Conservation (phyloP, 2,888 invertebrate species). For the Athetis lepigone region DNA sequence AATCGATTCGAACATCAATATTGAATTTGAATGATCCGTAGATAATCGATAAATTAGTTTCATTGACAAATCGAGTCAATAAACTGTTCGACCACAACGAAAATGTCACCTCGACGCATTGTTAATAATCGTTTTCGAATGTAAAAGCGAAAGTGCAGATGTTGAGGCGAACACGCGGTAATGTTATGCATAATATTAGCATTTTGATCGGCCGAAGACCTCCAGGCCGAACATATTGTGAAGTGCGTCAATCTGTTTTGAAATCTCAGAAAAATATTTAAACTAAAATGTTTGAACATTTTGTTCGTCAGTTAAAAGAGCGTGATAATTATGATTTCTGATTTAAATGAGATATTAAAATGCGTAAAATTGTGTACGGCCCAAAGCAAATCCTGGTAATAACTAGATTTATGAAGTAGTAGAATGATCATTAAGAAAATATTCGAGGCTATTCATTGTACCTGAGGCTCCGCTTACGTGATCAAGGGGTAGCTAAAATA, state of each 20-base stretch:
- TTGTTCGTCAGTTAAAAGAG: neutral
- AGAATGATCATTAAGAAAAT: neutral
- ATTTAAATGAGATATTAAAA: neutral
- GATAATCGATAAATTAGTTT: slow-evolving; percentile 34
- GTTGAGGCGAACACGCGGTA: slow-evolving; percentile 12
- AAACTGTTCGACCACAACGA: slow-evolving; percentile 13
- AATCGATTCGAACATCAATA: slow-evolving; percentile 40
- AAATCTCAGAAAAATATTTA: slow-evolving; percentile 17
- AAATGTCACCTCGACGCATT: slow-evolving; percentile 21
- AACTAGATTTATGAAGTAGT: neutral
- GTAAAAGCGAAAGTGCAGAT: slow-evolving; percentile 53
- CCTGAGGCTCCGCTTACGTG: too few relatives aligned
- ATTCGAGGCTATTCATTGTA: too few relatives aligned
- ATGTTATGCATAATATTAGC: slow-evolving; percentile 56
- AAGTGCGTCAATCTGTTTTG: slow-evolving; percentile 34
- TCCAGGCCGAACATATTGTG: slow-evolving; percentile 31
- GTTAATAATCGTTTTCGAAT: slow-evolving; percentile 43
- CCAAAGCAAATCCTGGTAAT: neutral
- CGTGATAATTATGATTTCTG: neutral
- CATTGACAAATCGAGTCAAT: slow-evolving; percentile 41
- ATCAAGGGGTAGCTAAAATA: too few relatives aligned
- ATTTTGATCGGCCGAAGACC: slow-evolving; percentile 44
- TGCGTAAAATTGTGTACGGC: neutral
- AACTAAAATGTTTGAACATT: neutral
- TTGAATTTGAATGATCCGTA: slow-evolving; percentile 45